Evolutionary conservation across 1,140 invertebrate species (phyloP).

Genomic region (Megalonaias nervosa): DNA sequence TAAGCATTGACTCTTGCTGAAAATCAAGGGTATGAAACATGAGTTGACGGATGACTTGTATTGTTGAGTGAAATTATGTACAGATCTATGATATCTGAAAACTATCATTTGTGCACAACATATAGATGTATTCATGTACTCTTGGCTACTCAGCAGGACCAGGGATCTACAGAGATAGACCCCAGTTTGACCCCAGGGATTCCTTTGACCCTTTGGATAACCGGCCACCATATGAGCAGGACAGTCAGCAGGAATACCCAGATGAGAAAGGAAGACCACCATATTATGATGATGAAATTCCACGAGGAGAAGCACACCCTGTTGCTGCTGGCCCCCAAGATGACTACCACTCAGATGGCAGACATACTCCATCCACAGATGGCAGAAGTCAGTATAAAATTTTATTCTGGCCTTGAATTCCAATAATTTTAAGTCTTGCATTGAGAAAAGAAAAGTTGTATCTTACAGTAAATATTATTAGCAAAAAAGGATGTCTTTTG

Average conservation of each 20-base stretch:
- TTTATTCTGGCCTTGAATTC: too few species aligned
- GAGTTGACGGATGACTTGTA: not conserved
- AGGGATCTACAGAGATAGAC: too few species aligned
- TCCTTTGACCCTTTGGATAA: slow-evolving; percentile 7
- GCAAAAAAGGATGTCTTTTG: too few species aligned
- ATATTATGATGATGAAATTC: slow-evolving; percentile 38
- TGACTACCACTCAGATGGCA: slow-evolving; percentile 46
- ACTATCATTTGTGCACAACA: not conserved
- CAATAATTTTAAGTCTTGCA: too few species aligned
- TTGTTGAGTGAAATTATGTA: not conserved
- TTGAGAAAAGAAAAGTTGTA: too few species aligned
- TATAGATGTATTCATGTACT: too few species aligned
- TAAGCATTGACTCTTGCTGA: too few species aligned
- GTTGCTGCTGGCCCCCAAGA: slow-evolving; percentile 24
- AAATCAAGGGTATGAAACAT: not conserved
- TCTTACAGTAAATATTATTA: too few species aligned
- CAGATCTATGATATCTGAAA: not conserved
- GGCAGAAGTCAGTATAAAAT: slow-evolving; percentile 41
- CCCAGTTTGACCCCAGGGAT: not conserved
- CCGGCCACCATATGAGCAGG: too few species aligned
- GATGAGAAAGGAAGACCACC: slow-evolving; percentile 21
- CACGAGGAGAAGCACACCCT: slow-evolving; percentile 7
- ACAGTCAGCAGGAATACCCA: too few species aligned
- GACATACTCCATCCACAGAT: slow-evolving; percentile 48
- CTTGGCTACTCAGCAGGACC: too few species aligned